A percentile compares a stretch with the other conserved stretches of the same genome.
These are phyloP conservation scores for Dascillus cervinus DNA, from an alignment of 2,888 invertebrate genomes.

Conservation along the genomic window DNA sequence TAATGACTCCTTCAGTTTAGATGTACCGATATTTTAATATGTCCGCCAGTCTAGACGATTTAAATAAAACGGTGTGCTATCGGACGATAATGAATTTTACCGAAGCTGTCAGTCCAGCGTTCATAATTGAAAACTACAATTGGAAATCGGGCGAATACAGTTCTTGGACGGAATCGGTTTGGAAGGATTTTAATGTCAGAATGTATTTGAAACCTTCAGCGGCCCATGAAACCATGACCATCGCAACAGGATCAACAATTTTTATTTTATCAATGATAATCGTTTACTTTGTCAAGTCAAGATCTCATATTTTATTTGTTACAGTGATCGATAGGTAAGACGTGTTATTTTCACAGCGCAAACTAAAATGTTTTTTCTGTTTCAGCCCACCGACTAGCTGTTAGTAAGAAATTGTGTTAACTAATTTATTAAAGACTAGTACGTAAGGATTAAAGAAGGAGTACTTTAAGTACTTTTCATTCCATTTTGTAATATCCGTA, in stretches of 20 bases:
- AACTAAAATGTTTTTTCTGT: conserved; percentile 4
- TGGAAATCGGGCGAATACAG: conserved; percentile 71
- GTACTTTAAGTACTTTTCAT: too few relatives aligned
- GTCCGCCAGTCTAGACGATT: conserved; percentile 45
- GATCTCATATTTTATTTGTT: conserved; percentile 44
- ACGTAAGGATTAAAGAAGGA: too few relatives aligned
- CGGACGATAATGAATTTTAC: conserved; percentile 67
- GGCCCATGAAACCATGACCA: conserved; percentile 47
- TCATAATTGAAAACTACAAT: conserved; percentile 62
- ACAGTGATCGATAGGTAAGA: conserved; percentile 14
- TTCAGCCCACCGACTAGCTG: conserved; percentile 21
- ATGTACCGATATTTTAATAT: conserved; percentile 50
- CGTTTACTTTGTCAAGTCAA: conserved; percentile 47
- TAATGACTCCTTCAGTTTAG: conserved; percentile 21
- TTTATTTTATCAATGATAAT: conserved; percentile 45
- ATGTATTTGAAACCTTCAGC: conserved; percentile 71
- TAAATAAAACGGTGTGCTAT: conserved; percentile 60
- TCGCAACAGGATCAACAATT: conserved; percentile 47
- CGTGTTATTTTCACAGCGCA: not conserved
- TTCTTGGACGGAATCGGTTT: conserved; percentile 85
- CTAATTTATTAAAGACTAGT: too few relatives aligned
- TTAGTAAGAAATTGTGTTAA: conserved; percentile 11
- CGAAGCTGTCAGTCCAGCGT: conserved; percentile 76
- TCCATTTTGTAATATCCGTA: too few relatives aligned
- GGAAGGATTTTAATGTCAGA: conserved; percentile 64